A percentile compares a stretch with the other conserved stretches of the same genome.
Evolutionary conservation across 2,888 invertebrate genomes (phyloP).

Genomic region (Oligia fasciuncula): DNA sequence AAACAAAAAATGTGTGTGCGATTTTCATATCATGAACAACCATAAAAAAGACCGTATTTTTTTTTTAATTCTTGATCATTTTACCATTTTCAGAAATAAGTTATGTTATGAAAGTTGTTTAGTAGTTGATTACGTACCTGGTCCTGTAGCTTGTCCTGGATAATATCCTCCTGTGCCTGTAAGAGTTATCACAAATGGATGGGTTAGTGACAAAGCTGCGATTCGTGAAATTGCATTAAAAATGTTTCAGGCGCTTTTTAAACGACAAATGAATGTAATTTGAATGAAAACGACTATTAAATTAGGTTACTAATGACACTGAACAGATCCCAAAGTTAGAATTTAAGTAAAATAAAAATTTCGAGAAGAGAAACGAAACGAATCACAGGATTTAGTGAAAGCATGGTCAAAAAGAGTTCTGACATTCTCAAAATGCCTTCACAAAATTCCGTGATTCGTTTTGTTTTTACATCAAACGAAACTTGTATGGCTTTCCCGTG

Average conservation of each 20-base stretch:
- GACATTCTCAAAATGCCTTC: not conserved
- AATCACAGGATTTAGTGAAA: not conserved
- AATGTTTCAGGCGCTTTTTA: conserved; percentile 47
- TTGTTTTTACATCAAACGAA: not conserved
- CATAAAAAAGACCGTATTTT: not conserved
- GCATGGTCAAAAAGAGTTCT: not conserved
- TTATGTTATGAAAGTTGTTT: conserved; percentile 13
- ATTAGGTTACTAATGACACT: not conserved
- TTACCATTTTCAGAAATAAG: not conserved
- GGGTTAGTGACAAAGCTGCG: conserved; percentile 42
- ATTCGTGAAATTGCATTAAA: conserved; percentile 34
- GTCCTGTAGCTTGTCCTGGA: conserved; percentile 57
- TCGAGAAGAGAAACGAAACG: not conserved
- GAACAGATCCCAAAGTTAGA: conserved; percentile 12
- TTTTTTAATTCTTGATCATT: not conserved
- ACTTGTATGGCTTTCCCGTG: not conserved
- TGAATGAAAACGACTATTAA: not conserved
- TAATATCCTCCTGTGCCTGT: conserved; percentile 62
- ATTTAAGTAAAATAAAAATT: not conserved
- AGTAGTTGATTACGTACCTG: conserved; percentile 51
- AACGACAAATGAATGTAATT: not conserved
- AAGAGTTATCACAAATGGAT: conserved; percentile 59
- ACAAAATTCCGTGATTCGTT: not conserved
- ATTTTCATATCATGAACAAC: not conserved
- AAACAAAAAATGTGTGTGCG: not conserved